These are phyloP conservation scores for Zhengitettix transpicula DNA, from an alignment of 2,888 invertebrate genomes.

Conservation along the genomic window DNA sequence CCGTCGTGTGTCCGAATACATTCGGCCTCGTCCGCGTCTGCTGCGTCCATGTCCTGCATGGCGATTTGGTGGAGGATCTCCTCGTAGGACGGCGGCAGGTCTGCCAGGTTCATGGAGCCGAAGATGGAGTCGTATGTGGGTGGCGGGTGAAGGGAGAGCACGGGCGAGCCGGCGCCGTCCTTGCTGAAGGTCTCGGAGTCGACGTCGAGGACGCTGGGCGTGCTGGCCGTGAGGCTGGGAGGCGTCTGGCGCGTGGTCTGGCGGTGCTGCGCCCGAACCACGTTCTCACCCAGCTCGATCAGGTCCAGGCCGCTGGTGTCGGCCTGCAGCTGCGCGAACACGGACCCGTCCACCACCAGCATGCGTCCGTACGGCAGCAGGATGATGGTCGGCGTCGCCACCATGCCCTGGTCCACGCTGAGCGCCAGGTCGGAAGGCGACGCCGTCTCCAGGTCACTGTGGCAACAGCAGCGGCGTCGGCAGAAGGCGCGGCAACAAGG, in stretches of 20 bases:
- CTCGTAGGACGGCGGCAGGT: slow-evolving; percentile 14
- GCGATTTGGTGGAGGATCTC: slow-evolving; percentile 11
- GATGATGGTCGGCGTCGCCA: slow-evolving; percentile 35
- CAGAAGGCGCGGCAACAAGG: slow-evolving; percentile 35
- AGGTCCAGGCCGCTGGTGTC: slow-evolving; percentile 28
- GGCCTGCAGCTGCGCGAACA: slow-evolving; percentile 28
- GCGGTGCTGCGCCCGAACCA: slow-evolving; percentile 27
- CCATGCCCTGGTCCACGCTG: slow-evolving; percentile 20
- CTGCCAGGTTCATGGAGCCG: slow-evolving; percentile 17
- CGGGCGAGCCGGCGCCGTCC: slow-evolving; percentile 29
- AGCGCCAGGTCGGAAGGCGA: slow-evolving; percentile 12
- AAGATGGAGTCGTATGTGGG: slow-evolving; percentile 37
- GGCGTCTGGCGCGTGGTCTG: slow-evolving; percentile 11
- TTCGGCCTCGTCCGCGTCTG: not conserved
- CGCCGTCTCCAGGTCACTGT: slow-evolving; percentile 8
- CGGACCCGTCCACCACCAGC: slow-evolving; percentile 36
- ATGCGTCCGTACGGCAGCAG: slow-evolving; percentile 36
- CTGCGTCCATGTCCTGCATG: slow-evolving; percentile 1
- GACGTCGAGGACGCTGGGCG: slow-evolving; percentile 25
- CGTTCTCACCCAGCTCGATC: slow-evolving; percentile 33
- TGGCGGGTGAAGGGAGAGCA: slow-evolving; percentile 27
- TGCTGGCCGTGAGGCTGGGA: slow-evolving; percentile 18
- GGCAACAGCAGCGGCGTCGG: slow-evolving; percentile 25
- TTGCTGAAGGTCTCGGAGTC: slow-evolving; percentile 33
- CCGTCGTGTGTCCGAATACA: not conserved